These are phyloP conservation scores for Poeciliopsis turneri DNA, from an alignment of 2,797 vertebrate genomes.

Conservation along the genomic window DNA sequence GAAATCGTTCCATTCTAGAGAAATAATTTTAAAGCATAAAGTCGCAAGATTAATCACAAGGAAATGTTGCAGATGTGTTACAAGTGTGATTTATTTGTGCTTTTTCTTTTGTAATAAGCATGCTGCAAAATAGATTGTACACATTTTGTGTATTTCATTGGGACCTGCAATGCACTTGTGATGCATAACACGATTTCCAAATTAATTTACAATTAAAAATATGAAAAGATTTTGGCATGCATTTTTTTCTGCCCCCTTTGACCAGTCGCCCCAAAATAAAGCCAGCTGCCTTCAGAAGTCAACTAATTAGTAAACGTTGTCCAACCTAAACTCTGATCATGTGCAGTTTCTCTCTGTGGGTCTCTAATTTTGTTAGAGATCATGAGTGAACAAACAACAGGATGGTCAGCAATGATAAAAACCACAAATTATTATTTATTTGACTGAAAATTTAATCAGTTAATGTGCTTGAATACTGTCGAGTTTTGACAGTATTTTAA, in stretches of 20 bases:
- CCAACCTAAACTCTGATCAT: background rate
- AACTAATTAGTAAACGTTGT: background rate
- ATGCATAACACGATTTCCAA: background rate
- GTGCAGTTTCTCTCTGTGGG: background rate
- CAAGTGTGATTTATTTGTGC: background rate
- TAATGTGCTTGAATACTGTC: background rate
- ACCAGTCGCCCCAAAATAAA: background rate
- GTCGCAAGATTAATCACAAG: background rate
- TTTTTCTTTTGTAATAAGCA: background rate
- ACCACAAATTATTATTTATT: background rate
- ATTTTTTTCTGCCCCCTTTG: background rate
- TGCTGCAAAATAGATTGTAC: background rate
- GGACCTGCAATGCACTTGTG: too few species aligned
- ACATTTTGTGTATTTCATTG: background rate
- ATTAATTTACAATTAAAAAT: background rate
- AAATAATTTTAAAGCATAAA: conserved; percentile 16
- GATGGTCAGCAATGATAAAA: background rate
- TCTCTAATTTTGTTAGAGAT: background rate
- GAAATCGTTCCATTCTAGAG: conserved; percentile 2
- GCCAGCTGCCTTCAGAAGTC: background rate
- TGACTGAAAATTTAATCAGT: background rate
- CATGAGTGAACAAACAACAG: background rate
- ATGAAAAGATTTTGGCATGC: background rate
- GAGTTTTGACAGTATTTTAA: background rate
- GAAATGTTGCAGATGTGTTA: background rate